Base-by-base conservation (phyloP, 2,797 vertebrate genomes). In the Accipiter fasciatus region DNA sequence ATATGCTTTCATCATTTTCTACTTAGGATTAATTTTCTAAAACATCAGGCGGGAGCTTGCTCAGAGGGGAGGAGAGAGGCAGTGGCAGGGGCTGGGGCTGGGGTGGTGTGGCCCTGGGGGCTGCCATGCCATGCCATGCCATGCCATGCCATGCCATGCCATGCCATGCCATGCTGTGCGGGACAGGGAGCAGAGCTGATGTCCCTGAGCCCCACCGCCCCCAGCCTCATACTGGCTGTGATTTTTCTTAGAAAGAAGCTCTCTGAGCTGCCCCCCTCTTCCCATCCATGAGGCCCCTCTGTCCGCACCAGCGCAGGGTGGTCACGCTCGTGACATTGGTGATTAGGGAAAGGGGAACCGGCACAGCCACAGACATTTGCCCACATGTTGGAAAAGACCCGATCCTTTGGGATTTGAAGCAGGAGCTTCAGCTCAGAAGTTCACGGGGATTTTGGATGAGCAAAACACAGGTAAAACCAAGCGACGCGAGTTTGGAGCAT, bases 1-100 rank as follows among this genome's bases (percentile, higher is more conserved):
- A 93, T 89, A 67, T 8, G 72, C 75, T 93, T 93, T 95, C 92
- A 94, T 96, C 24, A 2, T 89, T 94, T 96, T 77, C 89, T 96
- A 93, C 62, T 97, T 91, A 89, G 84, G 54, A 50, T 83, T 71
- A 57, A 89, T 96, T 94, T 91, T 91, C 71, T 71, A 62, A 69
- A 91, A 89, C 3, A 10, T 26, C 10, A 8, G 69, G 67, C 1
- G 5, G 59, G 49, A 79, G n/a, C 40, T 76, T 77, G 66, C 59
- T 92, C n/a, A n/a, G 35, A 47, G 52, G 28, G 19, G 26, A 85
- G 42, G 55, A 39, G 39, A 17, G 39, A 83, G 24, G 58, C 22
- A 37, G 61, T 0, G 0, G 40, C 25, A 22, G 35, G 39, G 47
- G 15, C 12, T 2, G 5, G 44, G 25, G 47, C 8, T 62, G 31